These are phyloP conservation scores for Epinephelus cyanopodus DNA, from an alignment of 2,113 vertebrate genomes.

Conservation along the genomic window DNA sequence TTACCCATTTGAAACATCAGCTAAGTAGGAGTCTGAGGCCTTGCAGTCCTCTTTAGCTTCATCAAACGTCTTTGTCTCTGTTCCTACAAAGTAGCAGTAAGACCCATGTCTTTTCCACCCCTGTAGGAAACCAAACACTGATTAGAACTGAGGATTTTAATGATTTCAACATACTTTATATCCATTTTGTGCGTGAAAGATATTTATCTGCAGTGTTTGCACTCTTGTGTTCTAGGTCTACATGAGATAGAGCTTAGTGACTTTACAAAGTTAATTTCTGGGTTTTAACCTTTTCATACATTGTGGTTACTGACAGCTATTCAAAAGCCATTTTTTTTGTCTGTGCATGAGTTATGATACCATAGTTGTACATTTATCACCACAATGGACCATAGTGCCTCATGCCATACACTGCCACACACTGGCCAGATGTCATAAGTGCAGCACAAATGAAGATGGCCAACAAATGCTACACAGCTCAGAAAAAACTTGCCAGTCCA, in stretches of 20 bases:
- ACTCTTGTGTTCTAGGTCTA: background rate
- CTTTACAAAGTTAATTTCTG: background rate
- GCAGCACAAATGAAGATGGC: no score
- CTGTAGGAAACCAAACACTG: constrained; percentile 72
- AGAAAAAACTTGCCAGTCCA: no score
- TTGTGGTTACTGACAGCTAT: no score
- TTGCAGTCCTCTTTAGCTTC: constrained; percentile 90
- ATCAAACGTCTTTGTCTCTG: constrained; percentile 86
- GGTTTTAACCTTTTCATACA: background rate
- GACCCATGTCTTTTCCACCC: constrained; percentile 92
- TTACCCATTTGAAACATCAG: constrained; percentile 90
- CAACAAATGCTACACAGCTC: no score
- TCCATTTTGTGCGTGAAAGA: background rate
- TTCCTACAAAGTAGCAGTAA: constrained; percentile 91
- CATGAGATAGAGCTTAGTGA: background rate
- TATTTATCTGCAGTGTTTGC: background rate
- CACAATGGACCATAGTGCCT: no score
- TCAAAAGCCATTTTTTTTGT: no score
- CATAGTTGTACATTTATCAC: no score
- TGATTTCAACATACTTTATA: background rate
- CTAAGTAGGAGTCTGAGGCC: constrained; percentile 84
- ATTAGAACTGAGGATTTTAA: background rate
- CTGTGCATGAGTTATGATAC: no score
- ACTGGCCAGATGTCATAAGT: no score
- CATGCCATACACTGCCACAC: no score